Conservation (phyloP, 1,140 invertebrate species). For the Drosophila sp. region DNA sequence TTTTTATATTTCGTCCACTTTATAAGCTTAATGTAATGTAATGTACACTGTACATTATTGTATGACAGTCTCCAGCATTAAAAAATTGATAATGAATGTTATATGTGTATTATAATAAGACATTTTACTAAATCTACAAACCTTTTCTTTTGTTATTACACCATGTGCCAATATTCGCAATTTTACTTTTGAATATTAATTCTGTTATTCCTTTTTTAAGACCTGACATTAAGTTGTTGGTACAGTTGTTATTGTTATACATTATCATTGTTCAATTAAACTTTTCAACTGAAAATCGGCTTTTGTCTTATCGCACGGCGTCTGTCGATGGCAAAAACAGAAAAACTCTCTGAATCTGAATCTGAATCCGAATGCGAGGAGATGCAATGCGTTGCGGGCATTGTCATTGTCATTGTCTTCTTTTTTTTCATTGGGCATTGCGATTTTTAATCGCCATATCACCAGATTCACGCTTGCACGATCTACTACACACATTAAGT, state of each 20-base stretch:
- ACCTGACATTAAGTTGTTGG: slow-evolving; percentile 55
- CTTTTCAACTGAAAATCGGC: slow-evolving; percentile 82
- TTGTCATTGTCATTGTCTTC: slow-evolving; percentile 51
- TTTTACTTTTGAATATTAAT: slow-evolving; percentile 40
- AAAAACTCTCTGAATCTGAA: slow-evolving; percentile 38
- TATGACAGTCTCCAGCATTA: no score
- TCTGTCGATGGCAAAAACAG: slow-evolving; percentile 76
- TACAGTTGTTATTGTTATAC: slow-evolving; percentile 37
- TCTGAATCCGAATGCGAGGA: slow-evolving; percentile 42
- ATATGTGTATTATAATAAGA: no score
- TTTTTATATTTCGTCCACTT: no score
- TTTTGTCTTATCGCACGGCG: slow-evolving; percentile 74
- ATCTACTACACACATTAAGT: slow-evolving; percentile 82
- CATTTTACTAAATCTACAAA: no score
- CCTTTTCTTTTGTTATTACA: slow-evolving; percentile 16
- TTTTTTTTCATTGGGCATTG: slow-evolving; percentile 54
- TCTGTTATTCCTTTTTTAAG: slow-evolving; percentile 60
- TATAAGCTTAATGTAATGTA: no score
- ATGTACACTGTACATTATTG: no score
- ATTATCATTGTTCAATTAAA: slow-evolving; percentile 83
- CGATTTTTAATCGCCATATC: slow-evolving; percentile 81
- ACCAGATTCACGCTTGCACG: slow-evolving; percentile 79
- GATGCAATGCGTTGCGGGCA: slow-evolving; percentile 40
- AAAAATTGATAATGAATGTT: no score
- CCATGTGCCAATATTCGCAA: slow-evolving; percentile 33